Evolutionary conservation across 2,113 vertebrate genomes (phyloP), one percentile per base, ranked within the genome.

Genomic region (Triplophysa tibetana): DNA sequence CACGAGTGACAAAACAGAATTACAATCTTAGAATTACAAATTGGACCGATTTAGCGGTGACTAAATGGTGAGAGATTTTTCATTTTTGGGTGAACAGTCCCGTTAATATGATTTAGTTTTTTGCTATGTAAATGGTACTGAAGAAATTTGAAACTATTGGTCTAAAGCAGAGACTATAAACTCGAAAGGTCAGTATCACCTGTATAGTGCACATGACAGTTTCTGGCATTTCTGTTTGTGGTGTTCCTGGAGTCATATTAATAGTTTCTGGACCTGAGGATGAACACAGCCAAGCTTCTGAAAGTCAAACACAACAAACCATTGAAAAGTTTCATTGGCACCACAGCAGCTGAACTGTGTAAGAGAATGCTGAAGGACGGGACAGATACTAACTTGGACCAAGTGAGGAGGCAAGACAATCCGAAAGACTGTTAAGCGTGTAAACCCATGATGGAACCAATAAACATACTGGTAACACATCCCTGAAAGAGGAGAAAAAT

Each of bases 381-480:
- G n/a, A 9, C n/a, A 54, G 65, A 0, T 16, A 90, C 89, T 89
- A 64, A 94, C 93, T 81, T 41, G 91, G 89, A 45, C 91, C 83
- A 29, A 92, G 90, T 6, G 84, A 81, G 58, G 88, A 80, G 58
- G 88, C 74, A 8, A 12, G 24, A 13, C 79, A 82, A 56, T 82
- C 85, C 38, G 76, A 82, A 14, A 29, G 77, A 4, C 84, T 75
- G 0, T 79, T 82, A 50, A 89, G 2, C 0, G 68, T 79, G 78
- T 73, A 86, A 77, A 93, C 79, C 89, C 90, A 91, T 4, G 4
- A 56, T 60, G 91, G 91, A 33, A 93, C 78, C n/a, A 45, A 86
- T 72, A 96, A 90, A 33, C 90, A 90, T 48, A 90, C 85, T 13
- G 92, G 87, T 84, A 96, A 77, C 75, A 96, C 87, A 79, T 96